These are phyloP conservation scores for Galeopterus variegatus DNA, from an alignment of 2,113 vertebrate species.

Conservation along the genomic window DNA sequence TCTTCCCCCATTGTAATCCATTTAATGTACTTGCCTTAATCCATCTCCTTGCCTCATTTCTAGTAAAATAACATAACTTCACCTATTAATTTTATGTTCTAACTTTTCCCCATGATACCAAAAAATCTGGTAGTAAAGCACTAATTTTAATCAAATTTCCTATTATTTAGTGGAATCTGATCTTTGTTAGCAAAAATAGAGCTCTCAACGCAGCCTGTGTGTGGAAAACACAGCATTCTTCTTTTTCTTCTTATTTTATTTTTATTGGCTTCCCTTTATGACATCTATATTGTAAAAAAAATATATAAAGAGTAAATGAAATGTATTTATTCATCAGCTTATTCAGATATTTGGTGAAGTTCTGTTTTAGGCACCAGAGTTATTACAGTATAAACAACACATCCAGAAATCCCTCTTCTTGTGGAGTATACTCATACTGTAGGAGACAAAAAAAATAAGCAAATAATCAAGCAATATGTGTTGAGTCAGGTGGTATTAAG, in stretches of 20 bases:
- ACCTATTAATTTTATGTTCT: constrained; percentile 12
- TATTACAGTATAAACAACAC: background rate
- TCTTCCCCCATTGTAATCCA: background rate
- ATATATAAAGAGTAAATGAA: background rate
- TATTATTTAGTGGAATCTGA: background rate
- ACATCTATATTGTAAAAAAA: background rate
- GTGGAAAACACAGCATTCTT: background rate
- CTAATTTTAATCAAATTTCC: constrained; percentile 22
- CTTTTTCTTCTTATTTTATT: background rate
- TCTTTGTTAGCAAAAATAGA: constrained; percentile 5
- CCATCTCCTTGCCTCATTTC: background rate
- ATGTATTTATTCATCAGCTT: background rate
- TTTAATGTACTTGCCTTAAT: background rate
- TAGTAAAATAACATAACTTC: constrained; percentile 43
- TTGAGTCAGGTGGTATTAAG: background rate
- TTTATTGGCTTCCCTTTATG: background rate
- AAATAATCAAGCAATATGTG: background rate
- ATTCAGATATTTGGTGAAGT: background rate
- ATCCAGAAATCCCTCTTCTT: background rate
- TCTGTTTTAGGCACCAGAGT: background rate
- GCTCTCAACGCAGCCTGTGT: background rate
- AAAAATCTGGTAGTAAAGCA: background rate
- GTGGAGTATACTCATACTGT: background rate
- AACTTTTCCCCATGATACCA: background rate
- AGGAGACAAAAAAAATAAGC: background rate